Evolutionary conservation across 2,888 invertebrate genomes (phyloP).

Genomic region (Tanypteryx hageni): DNA sequence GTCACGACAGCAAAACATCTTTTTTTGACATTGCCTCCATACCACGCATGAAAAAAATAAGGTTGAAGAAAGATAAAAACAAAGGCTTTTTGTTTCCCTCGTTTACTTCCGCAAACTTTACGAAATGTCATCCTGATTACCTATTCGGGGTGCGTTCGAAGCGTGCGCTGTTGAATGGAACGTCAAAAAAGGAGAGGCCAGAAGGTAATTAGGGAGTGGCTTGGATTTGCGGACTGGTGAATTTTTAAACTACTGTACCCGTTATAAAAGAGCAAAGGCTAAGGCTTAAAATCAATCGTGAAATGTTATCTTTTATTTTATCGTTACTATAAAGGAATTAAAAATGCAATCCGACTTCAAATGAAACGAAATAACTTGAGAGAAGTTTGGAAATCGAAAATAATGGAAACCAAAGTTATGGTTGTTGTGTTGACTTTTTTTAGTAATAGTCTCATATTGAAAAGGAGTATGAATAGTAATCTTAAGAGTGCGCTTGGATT

Average conservation of each 20-base stretch:
- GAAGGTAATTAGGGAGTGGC: background rate
- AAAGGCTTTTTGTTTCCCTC: background rate
- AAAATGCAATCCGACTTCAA: no score
- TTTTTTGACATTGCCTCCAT: background rate
- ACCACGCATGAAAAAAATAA: background rate
- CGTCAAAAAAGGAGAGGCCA: background rate
- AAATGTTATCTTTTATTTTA: no score
- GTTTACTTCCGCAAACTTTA: conserved; percentile 40
- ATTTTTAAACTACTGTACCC: background rate
- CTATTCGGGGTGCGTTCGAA: conserved; percentile 41
- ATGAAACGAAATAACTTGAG: no score
- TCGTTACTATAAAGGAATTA: no score
- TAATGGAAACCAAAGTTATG: no score
- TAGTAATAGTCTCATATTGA: no score
- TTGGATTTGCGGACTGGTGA: background rate
- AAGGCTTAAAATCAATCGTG: no score
- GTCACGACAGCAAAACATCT: conserved; percentile 27
- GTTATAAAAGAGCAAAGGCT: background rate
- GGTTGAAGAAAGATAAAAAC: background rate
- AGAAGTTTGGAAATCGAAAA: no score
- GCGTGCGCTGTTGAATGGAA: conserved; percentile 27
- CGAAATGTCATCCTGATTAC: conserved; percentile 53
- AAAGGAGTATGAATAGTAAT: no score
- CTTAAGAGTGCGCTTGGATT: no score
- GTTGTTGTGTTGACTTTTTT: no score